Conservation (phyloP, 2,113 vertebrate genomes). For the Tursiops truncatus region DNA sequence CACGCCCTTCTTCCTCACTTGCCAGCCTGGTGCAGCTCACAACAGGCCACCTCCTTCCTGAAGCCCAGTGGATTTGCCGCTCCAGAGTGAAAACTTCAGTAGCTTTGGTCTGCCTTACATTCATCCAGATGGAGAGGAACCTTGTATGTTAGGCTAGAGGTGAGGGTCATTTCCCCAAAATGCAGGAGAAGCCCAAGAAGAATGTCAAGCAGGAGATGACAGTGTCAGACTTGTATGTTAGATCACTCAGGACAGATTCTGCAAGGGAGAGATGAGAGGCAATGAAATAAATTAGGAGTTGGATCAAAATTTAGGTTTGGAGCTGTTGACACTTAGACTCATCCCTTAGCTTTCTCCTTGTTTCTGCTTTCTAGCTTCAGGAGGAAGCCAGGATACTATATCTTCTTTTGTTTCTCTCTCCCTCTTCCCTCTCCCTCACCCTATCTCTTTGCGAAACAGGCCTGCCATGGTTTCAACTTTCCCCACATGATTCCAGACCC, state of each 20-base stretch:
- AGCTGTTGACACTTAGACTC: neutral
- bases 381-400: neutral
- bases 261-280: neutral
- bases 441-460: neutral
- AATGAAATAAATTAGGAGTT: neutral
- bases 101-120: neutral
- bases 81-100: neutral
- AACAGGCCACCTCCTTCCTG: rapidly evolving
- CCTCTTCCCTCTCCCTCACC: neutral
- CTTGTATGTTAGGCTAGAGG: neutral
- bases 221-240: rapidly evolving
- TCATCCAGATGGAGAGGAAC: neutral
- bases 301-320: neutral
- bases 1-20: rapidly evolving
- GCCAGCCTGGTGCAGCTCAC: neutral
- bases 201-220: neutral
- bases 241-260: neutral
- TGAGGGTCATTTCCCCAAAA: neutral
- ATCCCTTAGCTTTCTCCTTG: neutral
- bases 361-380: neutral
- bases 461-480: neutral
- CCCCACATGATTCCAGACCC: neutral
- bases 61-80: neutral
- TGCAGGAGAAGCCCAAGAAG: neutral
- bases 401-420: too few relatives aligned